Evolutionary conservation across 2,888 invertebrate species (phyloP).

Genomic region (Copidosoma aretas): DNA sequence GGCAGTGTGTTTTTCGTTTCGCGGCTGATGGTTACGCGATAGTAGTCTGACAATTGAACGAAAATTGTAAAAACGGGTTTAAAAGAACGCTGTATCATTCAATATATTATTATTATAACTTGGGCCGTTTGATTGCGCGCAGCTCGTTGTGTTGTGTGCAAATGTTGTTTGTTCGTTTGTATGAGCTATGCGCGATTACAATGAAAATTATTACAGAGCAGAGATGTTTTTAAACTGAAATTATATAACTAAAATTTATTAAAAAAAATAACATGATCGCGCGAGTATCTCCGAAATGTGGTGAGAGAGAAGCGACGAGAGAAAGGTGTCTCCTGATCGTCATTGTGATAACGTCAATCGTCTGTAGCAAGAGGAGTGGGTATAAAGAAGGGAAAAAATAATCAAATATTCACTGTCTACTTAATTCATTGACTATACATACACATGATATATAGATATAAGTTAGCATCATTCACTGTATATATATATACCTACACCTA

Average conservation of each 20-base stretch:
- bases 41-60: constrained; percentile 29
- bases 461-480: constrained; percentile 58
- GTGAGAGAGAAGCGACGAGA: constrained; percentile 13
- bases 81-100: constrained; percentile 33
- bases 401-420: constrained; percentile 46
- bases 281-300: constrained; percentile 30
- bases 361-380: constrained; percentile 50
- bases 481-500: constrained; percentile 55
- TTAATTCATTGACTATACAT: constrained; percentile 57
- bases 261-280: constrained; percentile 2
- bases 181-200: constrained; percentile 19
- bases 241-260: too few relatives aligned
- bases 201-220: constrained; percentile 8
- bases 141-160: constrained; percentile 36
- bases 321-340: constrained; percentile 52
- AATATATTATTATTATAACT: constrained; percentile 30
- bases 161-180: constrained; percentile 31
- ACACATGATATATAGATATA: constrained; percentile 5
- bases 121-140: background rate
- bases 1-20: constrained; percentile 25
- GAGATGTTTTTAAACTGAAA: constrained; percentile 23
- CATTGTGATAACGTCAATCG: constrained; percentile 60
- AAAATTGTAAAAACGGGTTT: constrained; percentile 35
- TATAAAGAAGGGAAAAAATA: background rate
- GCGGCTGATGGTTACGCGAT: constrained; percentile 23